phyloP scores from a whole-genome alignment of 2,113 vertebrate genomes.

The Esox niger region DNA sequence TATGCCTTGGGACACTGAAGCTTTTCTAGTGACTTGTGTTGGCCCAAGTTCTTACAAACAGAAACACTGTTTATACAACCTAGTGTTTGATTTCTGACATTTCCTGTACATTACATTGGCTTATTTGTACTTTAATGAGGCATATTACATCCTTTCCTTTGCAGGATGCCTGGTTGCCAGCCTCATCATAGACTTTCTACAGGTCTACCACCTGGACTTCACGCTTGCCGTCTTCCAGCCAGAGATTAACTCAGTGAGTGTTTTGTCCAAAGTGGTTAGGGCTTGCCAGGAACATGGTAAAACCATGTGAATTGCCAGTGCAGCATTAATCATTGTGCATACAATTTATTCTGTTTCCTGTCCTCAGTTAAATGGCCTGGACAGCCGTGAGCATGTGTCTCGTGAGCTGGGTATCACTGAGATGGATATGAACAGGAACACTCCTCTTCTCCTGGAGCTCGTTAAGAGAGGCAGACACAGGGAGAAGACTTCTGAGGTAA shows the following conservation, averaged over 20 bases:
- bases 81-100: too few species aligned
- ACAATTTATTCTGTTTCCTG: constrained; percentile 1
- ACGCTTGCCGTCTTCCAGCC: constrained; percentile 93
- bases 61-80: background rate
- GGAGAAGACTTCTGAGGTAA: constrained; percentile 73
- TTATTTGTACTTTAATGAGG: background rate
- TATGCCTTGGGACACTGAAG: background rate
- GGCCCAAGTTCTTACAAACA: background rate
- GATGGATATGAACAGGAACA: constrained; percentile 71
- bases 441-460: constrained; percentile 84
- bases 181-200: constrained; percentile 91
- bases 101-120: constrained; percentile 8
- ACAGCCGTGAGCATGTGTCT: constrained; percentile 80
- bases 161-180: constrained; percentile 84
- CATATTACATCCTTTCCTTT: background rate
- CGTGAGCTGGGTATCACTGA: constrained; percentile 81
- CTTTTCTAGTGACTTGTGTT: background rate
- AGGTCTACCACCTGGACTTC: constrained; percentile 92
- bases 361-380: constrained; percentile 78
- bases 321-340: background rate
- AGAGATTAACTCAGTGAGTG: constrained; percentile 86
- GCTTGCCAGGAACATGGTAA: background rate
- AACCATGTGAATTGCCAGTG: background rate
- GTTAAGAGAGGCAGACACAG: constrained; percentile 75
- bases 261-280: constrained; percentile 2